A percentile compares a stretch with the other conserved stretches of the same genome.
Evolutionary conservation across 2,888 invertebrate genomes (phyloP).

Genomic region (Conistra vaccinii): DNA sequence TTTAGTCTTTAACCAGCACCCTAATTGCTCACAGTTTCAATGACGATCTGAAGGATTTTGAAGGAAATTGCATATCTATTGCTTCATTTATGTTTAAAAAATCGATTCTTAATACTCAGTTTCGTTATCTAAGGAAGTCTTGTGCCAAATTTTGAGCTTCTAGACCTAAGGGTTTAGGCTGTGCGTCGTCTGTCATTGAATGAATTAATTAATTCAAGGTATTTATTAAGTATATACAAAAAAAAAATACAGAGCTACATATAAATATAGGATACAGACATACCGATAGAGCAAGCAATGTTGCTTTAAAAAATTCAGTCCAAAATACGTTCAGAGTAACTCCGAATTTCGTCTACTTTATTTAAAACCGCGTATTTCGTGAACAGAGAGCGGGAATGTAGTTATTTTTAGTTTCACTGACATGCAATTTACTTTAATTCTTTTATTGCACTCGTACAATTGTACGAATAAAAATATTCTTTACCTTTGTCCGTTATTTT

Average conservation of each 20-base stretch:
- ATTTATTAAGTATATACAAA: not conserved
- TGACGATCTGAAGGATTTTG: not conserved
- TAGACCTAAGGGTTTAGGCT: not conserved
- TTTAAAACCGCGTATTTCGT: conserved; percentile 38
- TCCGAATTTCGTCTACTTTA: conserved; percentile 29
- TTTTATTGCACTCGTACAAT: conserved; percentile 33
- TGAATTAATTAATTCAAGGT: not conserved
- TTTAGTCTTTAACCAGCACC: not conserved
- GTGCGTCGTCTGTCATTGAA: no score
- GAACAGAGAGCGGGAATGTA: conserved; percentile 45
- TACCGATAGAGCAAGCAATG: not conserved
- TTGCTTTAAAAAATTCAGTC: conserved; percentile 8
- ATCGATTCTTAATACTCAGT: not conserved
- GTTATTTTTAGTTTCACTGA: conserved; percentile 52
- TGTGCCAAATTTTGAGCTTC: not conserved
- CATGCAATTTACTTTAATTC: conserved; percentile 50
- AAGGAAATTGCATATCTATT: not conserved
- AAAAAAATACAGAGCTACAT: not conserved
- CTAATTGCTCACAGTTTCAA: not conserved
- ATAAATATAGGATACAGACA: not conserved
- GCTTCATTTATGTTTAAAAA: not conserved
- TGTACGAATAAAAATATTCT: conserved; percentile 23
- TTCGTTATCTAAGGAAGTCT: not conserved
- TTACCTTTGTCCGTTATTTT: conserved; percentile 2
- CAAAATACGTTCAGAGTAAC: conserved; percentile 14